Evolutionary conservation across 2,797 vertebrate genomes (phyloP).

Genomic region (Enteromius argenteus): DNA sequence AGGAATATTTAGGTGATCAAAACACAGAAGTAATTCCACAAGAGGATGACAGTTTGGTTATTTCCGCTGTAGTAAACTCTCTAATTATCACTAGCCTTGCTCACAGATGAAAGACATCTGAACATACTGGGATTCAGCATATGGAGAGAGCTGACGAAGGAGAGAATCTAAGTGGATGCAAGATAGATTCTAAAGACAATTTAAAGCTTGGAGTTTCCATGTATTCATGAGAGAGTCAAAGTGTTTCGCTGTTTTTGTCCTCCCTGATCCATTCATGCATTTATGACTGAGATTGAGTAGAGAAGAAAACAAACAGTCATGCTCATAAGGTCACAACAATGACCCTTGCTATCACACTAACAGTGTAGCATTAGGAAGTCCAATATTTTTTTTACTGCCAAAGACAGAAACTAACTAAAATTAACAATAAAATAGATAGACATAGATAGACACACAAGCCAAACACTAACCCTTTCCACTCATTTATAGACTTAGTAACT

Average conservation of each 20-base stretch:
- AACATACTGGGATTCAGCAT: conserved; percentile 29
- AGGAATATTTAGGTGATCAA: conserved; percentile 22
- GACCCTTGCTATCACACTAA: not conserved
- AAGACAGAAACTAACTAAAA: not conserved
- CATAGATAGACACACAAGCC: not conserved
- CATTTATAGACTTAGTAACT: not conserved
- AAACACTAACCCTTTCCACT: not conserved
- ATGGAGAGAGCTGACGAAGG: not conserved
- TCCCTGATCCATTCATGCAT: conserved; percentile 1
- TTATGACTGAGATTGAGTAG: conserved; percentile 32
- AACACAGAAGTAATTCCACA: conserved; percentile 23
- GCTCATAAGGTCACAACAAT: conserved; percentile 7
- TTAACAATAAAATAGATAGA: not conserved
- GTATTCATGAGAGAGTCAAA: conserved; percentile 43
- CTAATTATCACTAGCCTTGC: conserved; percentile 24
- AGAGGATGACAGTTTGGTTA: conserved; percentile 20
- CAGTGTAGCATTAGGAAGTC: not conserved
- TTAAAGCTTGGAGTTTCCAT: not conserved
- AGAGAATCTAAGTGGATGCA: conserved; percentile 19
- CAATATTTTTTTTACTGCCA: not conserved
- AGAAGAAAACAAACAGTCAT: not conserved
- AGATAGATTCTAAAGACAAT: conserved; percentile 2
- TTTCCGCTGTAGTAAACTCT: conserved; percentile 1
- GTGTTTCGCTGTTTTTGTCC: conserved; percentile 15
- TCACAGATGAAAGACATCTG: not conserved